These are phyloP conservation scores for Druon quercuslanigerum DNA, from an alignment of 1,140 invertebrate species.

Conservation along the genomic window DNA sequence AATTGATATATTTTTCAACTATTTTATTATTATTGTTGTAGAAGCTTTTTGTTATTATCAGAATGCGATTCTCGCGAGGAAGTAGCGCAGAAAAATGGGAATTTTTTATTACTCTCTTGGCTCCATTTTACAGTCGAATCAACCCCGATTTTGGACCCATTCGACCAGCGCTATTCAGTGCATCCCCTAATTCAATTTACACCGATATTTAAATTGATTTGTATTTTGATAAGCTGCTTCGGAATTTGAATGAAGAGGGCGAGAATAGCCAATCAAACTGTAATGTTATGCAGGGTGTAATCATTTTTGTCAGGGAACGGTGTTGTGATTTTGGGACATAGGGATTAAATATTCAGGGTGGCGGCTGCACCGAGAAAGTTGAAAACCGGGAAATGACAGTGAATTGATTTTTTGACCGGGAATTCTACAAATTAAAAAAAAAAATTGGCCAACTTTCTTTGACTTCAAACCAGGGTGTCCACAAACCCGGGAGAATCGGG, in stretches of 20 bases:
- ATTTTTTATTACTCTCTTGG: slow-evolving; percentile 42
- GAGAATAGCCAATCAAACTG: slow-evolving; percentile 14
- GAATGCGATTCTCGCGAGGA: not conserved
- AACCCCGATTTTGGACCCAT: slow-evolving; percentile 21
- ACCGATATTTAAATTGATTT: slow-evolving; percentile 27
- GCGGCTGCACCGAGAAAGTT: too few species aligned
- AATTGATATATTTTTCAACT: too few species aligned
- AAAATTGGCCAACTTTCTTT: too few species aligned
- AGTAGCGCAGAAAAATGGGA: slow-evolving; percentile 39
- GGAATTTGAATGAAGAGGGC: not conserved
- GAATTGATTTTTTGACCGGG: too few species aligned
- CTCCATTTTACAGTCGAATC: slow-evolving; percentile 47
- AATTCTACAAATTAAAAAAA: too few species aligned
- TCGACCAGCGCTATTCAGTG: not conserved
- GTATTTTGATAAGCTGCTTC: slow-evolving; percentile 28
- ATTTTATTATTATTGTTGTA: too few species aligned
- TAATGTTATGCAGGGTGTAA: not conserved
- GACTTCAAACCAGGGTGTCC: too few species aligned
- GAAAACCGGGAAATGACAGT: too few species aligned
- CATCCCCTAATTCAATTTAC: slow-evolving; percentile 16
- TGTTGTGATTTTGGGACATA: not conserved
- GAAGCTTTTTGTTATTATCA: slow-evolving; percentile 13
- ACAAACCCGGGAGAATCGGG: too few species aligned
- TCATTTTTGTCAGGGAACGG: not conserved
- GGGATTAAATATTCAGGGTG: not conserved